Base-by-base conservation (phyloP, 2,888 invertebrate species). In the Agrenia bidenticulata region DNA sequence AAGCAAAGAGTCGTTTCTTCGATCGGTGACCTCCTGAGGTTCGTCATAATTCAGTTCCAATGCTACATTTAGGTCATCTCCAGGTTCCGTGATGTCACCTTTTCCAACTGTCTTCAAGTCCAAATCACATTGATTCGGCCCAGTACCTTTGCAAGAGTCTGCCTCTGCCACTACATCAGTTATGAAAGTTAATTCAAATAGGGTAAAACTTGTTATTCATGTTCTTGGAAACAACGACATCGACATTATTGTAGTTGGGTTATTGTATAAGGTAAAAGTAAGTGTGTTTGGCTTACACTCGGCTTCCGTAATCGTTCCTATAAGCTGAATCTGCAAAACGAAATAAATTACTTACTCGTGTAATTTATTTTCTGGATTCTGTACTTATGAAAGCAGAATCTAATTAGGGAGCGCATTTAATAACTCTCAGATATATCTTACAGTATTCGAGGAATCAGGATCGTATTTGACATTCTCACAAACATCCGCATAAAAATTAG, bases 281-380 rank as follows among this genome's bases (percentile, higher is more conserved):
- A 32, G 11, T 32, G 32, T 39, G 15, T 11, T 11, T 39, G 11
- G 7, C 51, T 21, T 51, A 51, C 51, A 26, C 7, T 13, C n/a
- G 4, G n/a, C 23, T 24, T 51, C 51, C 15, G 51, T 21, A 9
- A 51, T 21, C 5, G 51, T 21, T 15, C 32, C 23, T 5, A 55
- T 55, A 15, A 55, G 32, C 27, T 55, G 55, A 27, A 55, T 55
- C 55, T 55, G 37, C 4, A 15, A 51, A 17, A 7, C 13, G n/a
- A 19, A 45, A 45, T 19, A 45, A 39, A 39, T 11, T 7, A 15
- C 9, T 39, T 7, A 39, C 15, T 39, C 7, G 39, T 39, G 7
- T 11, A 39, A 11, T 7, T 39, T 11, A 39, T 15, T 39, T 39
- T 39, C 39, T 11, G 15, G 15, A 7, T 15, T 11, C 15, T 39